phyloP scores from a whole-genome alignment of 2,113 vertebrate species.

The Boleophthalmus pectinirostris region DNA sequence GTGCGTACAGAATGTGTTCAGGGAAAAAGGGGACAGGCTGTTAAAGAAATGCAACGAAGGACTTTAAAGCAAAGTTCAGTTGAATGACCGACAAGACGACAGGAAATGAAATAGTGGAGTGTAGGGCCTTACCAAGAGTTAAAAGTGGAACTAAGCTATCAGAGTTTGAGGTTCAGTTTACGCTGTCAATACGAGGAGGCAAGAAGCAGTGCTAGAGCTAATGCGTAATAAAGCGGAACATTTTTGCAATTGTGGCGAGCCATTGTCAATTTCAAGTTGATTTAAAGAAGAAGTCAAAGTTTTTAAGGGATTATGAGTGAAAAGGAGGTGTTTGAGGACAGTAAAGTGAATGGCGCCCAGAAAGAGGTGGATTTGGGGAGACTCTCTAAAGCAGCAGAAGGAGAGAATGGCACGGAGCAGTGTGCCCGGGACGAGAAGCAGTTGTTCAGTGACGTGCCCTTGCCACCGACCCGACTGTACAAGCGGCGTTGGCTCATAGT shows the following conservation, averaged over 20 bases:
- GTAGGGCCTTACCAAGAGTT: background rate
- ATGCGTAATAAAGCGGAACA: background rate
- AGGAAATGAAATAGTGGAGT: background rate
- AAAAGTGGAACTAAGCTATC: background rate
- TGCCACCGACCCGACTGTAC: slow-evolving; percentile 74
- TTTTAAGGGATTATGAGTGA: slow-evolving; percentile 50
- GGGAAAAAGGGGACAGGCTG: background rate
- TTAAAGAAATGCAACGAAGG: background rate
- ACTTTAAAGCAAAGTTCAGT: background rate
- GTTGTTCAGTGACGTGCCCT: background rate
- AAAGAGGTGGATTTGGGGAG: slow-evolving; percentile 27
- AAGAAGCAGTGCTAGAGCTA: background rate
- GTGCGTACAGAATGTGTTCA: background rate
- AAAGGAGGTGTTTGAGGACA: slow-evolving; percentile 19
- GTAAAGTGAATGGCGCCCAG: background rate
- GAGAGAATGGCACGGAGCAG: background rate
- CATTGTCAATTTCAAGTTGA: background rate
- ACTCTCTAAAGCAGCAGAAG: slow-evolving; percentile 10
- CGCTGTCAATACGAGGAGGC: background rate
- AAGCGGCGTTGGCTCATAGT: slow-evolving; percentile 86
- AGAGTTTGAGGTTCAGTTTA: background rate
- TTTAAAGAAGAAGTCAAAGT: background rate
- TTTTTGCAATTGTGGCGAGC: background rate
- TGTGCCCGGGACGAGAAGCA: background rate
- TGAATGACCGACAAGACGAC: background rate